phyloP scores from a whole-genome alignment of 2,113 vertebrate genomes.

The Cyprinus carpio region DNA sequence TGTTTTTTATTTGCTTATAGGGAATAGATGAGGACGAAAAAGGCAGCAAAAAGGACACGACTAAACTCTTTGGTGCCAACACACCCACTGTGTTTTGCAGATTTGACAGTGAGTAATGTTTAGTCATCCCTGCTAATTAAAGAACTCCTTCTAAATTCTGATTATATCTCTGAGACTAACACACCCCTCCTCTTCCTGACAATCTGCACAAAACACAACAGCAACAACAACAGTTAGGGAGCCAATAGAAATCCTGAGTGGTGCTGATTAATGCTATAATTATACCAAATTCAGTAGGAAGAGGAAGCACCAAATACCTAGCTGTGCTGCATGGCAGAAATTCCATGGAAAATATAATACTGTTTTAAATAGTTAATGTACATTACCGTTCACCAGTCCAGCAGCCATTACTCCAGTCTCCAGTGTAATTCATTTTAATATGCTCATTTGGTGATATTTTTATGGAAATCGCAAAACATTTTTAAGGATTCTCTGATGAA shows the following conservation, averaged over 20 bases:
- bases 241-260: conserved; percentile 1
- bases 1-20: conserved; percentile 66
- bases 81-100: conserved; percentile 93
- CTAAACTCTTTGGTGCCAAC: conserved; percentile 88
- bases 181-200: conserved; percentile 56
- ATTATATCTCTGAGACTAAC: conserved; percentile 27
- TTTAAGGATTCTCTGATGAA: no score
- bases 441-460: not conserved
- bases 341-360: not conserved
- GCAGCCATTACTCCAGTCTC: not conserved
- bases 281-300: not conserved
- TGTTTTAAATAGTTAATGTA: not conserved
- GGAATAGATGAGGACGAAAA: conserved; percentile 88
- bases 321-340: not conserved
- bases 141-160: conserved; percentile 42
- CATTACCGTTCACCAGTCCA: not conserved
- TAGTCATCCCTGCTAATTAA: conserved; percentile 60
- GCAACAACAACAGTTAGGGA: not conserved
- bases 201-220: conserved; percentile 23
- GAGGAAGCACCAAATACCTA: not conserved
- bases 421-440: not conserved
- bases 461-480: no score
- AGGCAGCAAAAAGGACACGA: conserved; percentile 77
- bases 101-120: conserved; percentile 84
- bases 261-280: not conserved